Evolutionary conservation across 2,113 vertebrate genomes (phyloP), one percentile per base, ranked within the genome.

Genomic region (Carassius gibelio): DNA sequence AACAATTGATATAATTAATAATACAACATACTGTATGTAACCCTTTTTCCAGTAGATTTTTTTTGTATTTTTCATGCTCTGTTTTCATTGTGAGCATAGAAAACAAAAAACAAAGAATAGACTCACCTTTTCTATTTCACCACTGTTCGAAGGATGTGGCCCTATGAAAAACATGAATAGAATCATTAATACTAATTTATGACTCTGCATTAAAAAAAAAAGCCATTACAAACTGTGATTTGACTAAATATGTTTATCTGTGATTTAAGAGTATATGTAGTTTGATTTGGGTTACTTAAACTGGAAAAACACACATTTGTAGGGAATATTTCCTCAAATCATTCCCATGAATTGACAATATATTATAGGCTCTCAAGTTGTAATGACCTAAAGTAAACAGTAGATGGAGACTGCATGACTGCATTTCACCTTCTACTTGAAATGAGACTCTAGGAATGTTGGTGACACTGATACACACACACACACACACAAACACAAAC

Each of bases 81-180:
- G 9, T 45, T 72, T 4, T n/a, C 9, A 42, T 52, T 13, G 71
- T 23, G n/a, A 74, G 21, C 11, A 52, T 45, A 82, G 6, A 68
- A 84, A n/a, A 69, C 66, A 75, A 13, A 64, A 66, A 83, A 1
- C 3, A 62, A 71, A 78, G 10, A 36, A 61, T 71, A 83, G 30
- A 90, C 86, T 93, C 90, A 95, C 95, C 92, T 94, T 94, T 87
- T 95, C 95, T 89, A 92, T 93, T 83, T 95, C 95, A 85, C 91
- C 92, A 82, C 92, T 89, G 88, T 93, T 90, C 74, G 94, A 91
- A 55, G 93, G 93, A 91, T 93, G 90, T 13, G 94, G 90, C 92
- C 92, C 94, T 95, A 91, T 21, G 19, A 11, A 57, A 23, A 68
- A 30, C 36, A 78, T 42, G 0, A 7, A 42, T 38, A 38, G 2